Evolutionary conservation across 1,140 invertebrate species (phyloP), one percentile per base, ranked within the genome.

Genomic region (Grapholita molesta): DNA sequence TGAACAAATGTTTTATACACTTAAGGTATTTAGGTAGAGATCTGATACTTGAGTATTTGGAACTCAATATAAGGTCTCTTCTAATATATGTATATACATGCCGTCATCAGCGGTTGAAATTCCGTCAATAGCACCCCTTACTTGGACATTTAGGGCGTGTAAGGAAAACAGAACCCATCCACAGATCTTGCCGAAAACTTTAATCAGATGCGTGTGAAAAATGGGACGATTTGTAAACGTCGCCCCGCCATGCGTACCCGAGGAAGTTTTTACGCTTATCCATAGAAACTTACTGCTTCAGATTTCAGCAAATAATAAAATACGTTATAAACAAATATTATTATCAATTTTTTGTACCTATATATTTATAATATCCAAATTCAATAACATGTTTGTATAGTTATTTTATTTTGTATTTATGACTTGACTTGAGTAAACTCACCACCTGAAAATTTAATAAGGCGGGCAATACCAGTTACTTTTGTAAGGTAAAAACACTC

Each of bases 201-300:
- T 77, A 79, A 81, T 82, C 77, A 79, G 77, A 82, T 77, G 77
- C 73, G 79, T 77, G 70, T 75, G 75, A 79, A 73, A 75, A 76
- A 82, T 82, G 69, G 70, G 24, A 24, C 74, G 24, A 82, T 82
- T 77, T 79, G 79, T 82, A 70, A 74, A 79, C 61, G 75, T 76
- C 74, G 42, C 73, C 65, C 18, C 68, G 67, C 70, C 76, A 74
- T 70, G 73, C 70, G 71, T 67, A 70, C 68, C 33, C 33, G 21
- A 35, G 42, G 38, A 67, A 67, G 21, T 67, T 67, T 67, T 53
- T 52, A 48, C 38, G 33, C 11, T 30, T 67, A 48, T 48, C 25
- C n/a, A 28, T 61, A 15, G 25, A 8, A 15, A 30, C 42, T 30
- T 61, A 61, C 55, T 3, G 55, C n/a, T 15, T 9, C 3, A 2